Evolutionary conservation across 1,140 invertebrate species (phyloP).

Genomic region (Anadara kagoshimensis): DNA sequence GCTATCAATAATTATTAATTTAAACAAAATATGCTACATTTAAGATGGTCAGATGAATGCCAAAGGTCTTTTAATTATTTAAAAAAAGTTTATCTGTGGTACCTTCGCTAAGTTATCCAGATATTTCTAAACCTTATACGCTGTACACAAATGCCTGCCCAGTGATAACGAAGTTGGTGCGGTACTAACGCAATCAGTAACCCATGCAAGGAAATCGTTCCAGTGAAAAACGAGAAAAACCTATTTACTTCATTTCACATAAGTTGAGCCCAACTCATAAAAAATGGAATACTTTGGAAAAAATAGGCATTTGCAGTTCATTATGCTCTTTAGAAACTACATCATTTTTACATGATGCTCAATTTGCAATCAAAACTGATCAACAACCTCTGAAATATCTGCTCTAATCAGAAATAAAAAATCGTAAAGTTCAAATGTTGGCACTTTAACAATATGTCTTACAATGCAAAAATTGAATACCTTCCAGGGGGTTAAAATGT

Average conservation of each 20-base stretch:
- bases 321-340: constrained; percentile 51
- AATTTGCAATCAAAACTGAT: constrained; percentile 45
- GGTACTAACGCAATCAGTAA: constrained; percentile 33
- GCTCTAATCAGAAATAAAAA: constrained; percentile 31
- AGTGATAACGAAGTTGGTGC: constrained; percentile 33
- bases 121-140: constrained; percentile 34
- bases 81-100: constrained; percentile 38
- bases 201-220: not conserved
- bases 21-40: not conserved
- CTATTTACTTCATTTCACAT: too few species aligned
- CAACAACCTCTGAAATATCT: constrained; percentile 50
- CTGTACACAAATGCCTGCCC: constrained; percentile 51
- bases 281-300: too few species aligned
- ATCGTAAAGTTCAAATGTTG: constrained; percentile 50
- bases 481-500: constrained; percentile 26
- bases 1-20: too few species aligned
- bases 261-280: constrained; percentile 42
- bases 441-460: constrained; percentile 30
- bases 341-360: constrained; percentile 46
- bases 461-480: constrained; percentile 36
- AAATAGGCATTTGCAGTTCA: constrained; percentile 47
- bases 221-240: too few species aligned
- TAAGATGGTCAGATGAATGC: constrained; percentile 46
- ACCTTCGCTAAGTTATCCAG: constrained; percentile 40
- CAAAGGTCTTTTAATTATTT: constrained; percentile 44